These are phyloP conservation scores for Xestia rhomboidea DNA, from an alignment of 2,888 invertebrate genomes.

Conservation along the genomic window DNA sequence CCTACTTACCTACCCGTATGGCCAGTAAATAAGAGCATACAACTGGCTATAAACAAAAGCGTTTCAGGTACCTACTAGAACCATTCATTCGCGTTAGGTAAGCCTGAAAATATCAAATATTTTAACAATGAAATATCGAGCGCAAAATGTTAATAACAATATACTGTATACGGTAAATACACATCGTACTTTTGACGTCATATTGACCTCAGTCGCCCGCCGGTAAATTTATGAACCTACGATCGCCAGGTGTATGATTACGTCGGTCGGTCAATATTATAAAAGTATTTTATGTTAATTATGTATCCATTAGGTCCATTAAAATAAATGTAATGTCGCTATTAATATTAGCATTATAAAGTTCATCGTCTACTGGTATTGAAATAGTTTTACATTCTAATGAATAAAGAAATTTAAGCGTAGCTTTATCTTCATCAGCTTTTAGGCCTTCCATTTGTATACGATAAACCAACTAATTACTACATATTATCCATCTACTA, in stretches of 20 bases:
- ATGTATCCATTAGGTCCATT: conserved; percentile 38
- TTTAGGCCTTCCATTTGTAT: too few relatives aligned
- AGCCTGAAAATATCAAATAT: background rate
- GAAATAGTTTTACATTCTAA: background rate
- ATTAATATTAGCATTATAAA: conserved; percentile 44
- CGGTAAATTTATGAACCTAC: conserved; percentile 12
- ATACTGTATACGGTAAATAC: background rate
- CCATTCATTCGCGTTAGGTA: conserved; percentile 5
- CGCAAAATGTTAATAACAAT: conserved; percentile 9
- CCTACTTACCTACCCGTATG: background rate
- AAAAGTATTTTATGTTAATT: conserved; percentile 47
- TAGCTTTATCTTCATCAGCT: background rate
- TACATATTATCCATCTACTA: too few relatives aligned
- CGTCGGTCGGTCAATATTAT: conserved; percentile 22
- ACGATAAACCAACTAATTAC: too few relatives aligned
- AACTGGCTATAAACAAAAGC: background rate
- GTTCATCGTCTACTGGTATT: conserved; percentile 26
- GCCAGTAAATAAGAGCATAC: background rate
- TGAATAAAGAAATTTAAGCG: background rate
- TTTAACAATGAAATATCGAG: conserved; percentile 12
- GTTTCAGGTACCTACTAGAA: too few relatives aligned
- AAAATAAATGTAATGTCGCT: conserved; percentile 39
- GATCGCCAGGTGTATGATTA: conserved; percentile 39
- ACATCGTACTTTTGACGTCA: conserved; percentile 1
- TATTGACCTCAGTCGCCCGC: conserved; percentile 13